Base-by-base conservation (phyloP, 2,888 invertebrate genomes). In the Yponomeuta evonymella region DNA sequence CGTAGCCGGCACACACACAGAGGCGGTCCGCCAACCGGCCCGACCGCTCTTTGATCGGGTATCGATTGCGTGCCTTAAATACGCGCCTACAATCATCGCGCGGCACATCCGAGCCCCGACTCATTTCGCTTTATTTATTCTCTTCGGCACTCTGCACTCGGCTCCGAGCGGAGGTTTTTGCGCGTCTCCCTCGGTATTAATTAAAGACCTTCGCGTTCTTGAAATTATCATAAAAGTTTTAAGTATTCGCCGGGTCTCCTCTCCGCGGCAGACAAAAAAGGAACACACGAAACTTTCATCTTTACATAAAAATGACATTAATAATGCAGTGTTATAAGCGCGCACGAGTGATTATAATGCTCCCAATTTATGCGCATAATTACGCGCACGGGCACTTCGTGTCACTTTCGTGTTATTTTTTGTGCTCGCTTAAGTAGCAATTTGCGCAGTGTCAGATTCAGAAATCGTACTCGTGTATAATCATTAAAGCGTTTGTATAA, bases 61-160 rank as follows among this genome's bases (percentile, higher is more conserved):
- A 87, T 88, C 86, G 89, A 89, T 88, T 84, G 83, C 81, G 81
- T 79, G 77, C 81, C 75, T 75, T 81, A 83, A 84, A 84, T 81
- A 82, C 82, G 77, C 79, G 75, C 77, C 76, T 77, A 77, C 78
- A 81, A 81, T 80, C 78, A 79, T 76, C 79, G 77, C 74, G 72
- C 75, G 75, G 48, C 72, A 71, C 71, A 73, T 71, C 69, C 69
- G 51, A 58, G 51, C 12, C 8, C 48, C 43, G 29, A 30, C 48
- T 64, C 29, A 65, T 48, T 29, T 36, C 33, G 33, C 30, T 67
- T 70, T 70, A 64, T 70, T 70, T 70, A 70, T 70, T 70, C 70
- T 48, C 12, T 48, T 48, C 70, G 30, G 11, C 43, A 9, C 23
- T 8, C 70, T 65, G 68, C 48, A 51, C 51, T 68, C 68, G 9